Base-by-base conservation (phyloP, 2,113 vertebrate species). In the Gasterosteus aculeatus region DNA sequence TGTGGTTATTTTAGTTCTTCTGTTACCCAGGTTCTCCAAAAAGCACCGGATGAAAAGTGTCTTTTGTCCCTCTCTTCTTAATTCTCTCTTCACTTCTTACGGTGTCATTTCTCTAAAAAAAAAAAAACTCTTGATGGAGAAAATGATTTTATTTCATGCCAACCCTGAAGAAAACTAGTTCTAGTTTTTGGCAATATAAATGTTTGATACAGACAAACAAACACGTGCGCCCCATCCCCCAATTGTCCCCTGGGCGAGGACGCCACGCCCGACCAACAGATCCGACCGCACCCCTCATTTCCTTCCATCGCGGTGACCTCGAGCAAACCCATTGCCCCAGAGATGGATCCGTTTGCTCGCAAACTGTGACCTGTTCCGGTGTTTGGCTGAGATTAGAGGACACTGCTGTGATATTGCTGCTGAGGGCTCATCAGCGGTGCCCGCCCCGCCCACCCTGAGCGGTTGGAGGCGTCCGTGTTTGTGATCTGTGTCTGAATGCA, bases 331-430 rank as follows among this genome's bases (percentile, higher is more conserved):
- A 53, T 67, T 46, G 39, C 54, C 72, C 26, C 53, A n/a, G 81
- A 80, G 85, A 91, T 65, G 78, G 80, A 91, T 86, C 39, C 88
- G 84, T 87, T 89, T 85, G 78, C 82, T 67, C 10, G 35, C 42
- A 61, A 81, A 69, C 51, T 60, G 29, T 47, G 64, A 83, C 87
- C 83, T 84, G 60, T 87, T 85, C 61, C 54, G 47, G 70, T 49
- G 16, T 75, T 67, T 71, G 71, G 41, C 57, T 75, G 58, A 54
- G 68, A 84, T 84, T 75, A 77, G 61, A 70, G 59, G 71, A 78
- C 62, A 7, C 51, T 7, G 60, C 59, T 15, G 22, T 78, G 63
- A 67, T 80, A 66, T 61, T 57, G 58, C 47, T 73, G 49, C 68
- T 76, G 31, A 78, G 54, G 31, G 1, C 64, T 85, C 67, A 56